Evolutionary conservation across 2,888 invertebrate genomes (phyloP).

Genomic region (Linyphia triangularis): DNA sequence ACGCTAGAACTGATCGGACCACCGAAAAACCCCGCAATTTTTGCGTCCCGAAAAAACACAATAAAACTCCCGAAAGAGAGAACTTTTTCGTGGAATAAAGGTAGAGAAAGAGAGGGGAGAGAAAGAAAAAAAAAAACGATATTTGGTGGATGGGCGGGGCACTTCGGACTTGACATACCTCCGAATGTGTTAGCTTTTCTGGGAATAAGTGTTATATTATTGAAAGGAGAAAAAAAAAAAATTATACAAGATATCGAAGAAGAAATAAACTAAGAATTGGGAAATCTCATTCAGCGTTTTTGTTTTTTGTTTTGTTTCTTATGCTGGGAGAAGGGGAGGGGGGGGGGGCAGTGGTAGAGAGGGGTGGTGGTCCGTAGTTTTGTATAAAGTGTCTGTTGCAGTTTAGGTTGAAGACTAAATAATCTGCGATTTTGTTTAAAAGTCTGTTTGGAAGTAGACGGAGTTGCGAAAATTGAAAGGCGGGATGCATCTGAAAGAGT

Average conservation of each 20-base stretch:
- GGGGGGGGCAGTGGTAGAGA: too few species aligned
- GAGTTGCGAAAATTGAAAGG: not conserved
- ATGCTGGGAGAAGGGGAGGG: too few species aligned
- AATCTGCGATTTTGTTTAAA: conserved; percentile 15
- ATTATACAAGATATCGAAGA: not conserved
- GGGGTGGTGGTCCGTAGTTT: not conserved
- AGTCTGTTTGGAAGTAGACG: not conserved
- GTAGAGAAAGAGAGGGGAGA: not conserved
- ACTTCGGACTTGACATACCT: conserved; percentile 19
- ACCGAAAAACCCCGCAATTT: conserved; percentile 38
- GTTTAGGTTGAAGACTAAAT: conserved; percentile 26
- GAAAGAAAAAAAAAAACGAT: not conserved
- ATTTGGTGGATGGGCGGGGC: not conserved
- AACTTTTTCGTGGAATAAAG: not conserved
- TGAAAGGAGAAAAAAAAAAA: not conserved
- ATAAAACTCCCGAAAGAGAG: not conserved
- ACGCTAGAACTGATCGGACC: conserved; percentile 52
- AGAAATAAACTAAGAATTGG: not conserved
- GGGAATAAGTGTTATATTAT: conserved; percentile 14
- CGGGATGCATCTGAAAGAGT: too few species aligned
- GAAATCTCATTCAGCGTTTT: not conserved
- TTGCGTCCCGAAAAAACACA: conserved; percentile 13
- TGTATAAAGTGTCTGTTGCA: not conserved
- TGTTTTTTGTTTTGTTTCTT: too few species aligned
- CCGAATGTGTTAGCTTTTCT: conserved; percentile 62